Evolutionary conservation across 1,140 invertebrate genomes (phyloP), one percentile per base, ranked within the genome.

Genomic region (Piezodorus guildinii): DNA sequence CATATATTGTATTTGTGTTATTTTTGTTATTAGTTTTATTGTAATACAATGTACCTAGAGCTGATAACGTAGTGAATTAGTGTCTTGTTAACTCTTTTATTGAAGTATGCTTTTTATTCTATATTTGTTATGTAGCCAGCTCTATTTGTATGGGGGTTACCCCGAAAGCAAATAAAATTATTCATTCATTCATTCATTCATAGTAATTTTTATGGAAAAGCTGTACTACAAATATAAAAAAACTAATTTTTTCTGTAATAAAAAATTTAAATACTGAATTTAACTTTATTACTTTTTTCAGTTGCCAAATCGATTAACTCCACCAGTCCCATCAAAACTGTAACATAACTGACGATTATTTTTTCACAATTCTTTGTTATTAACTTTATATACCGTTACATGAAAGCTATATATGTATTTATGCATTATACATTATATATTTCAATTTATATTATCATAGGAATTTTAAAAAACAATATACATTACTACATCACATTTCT

Each of bases 381-480:
- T 62, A 9, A 62, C 27, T 65, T 65, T 65, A 65, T 62, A 65
- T 62, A 54, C 27, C 34, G 14, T 65, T 65, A 65, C 4, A 65
- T 65, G 52, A 65, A 65, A 62, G 60, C 52, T 56, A 62, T 45
- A 62, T 58, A 15, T n/a, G 60, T 54, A 65, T 56, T 59, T 62
- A 62, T 65, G 30, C 54, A 62, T 65, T 65, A 51, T 59, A 62
- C 23, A 65, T n/a, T 59, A 30, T 65, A 25, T 62, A 62, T 65
- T 56, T 65, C 30, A 56, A 62, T 65, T 62, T 62, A 62, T 62
- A 62, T 65, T 62, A 39, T 58, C 61, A 65, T 4, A n/a, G 59
- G 60, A 65, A 65, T 65, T 65, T 65, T 54, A 62, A 65, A 65
- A 65, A 65, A 56, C 39, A 62, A 65, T 65, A 3, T 65, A 62